Evolutionary conservation across 2,888 invertebrate species (phyloP).

Genomic region (Dromius quadrimaculatus): DNA sequence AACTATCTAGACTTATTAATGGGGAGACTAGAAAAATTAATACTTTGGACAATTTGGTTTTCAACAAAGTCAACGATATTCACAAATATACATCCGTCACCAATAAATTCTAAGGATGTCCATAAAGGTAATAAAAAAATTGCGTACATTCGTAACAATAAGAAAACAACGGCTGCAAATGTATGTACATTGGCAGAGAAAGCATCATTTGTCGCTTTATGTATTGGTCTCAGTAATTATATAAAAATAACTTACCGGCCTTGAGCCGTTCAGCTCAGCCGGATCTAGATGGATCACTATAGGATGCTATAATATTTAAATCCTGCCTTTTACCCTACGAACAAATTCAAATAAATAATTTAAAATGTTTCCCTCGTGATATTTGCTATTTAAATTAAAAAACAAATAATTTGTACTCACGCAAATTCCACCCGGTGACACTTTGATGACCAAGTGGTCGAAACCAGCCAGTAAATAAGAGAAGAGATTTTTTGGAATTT

Average conservation of each 20-base stretch:
- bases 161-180: constrained; percentile 67
- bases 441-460: too few species aligned
- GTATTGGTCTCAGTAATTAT: constrained; percentile 66
- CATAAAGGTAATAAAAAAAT: constrained; percentile 41
- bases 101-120: constrained; percentile 64
- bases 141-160: constrained; percentile 57
- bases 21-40: constrained; percentile 34
- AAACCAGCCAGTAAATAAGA: too few species aligned
- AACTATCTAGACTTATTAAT: constrained; percentile 35
- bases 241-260: constrained; percentile 64
- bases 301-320: too few species aligned
- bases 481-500: too few species aligned
- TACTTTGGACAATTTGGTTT: constrained; percentile 44
- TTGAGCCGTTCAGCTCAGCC: too few species aligned
- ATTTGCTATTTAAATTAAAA: too few species aligned
- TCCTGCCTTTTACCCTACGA: too few species aligned
- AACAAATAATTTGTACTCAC: too few species aligned
- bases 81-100: constrained; percentile 68
- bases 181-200: constrained; percentile 67
- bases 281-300: too few species aligned
- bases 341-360: too few species aligned
- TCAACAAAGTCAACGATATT: constrained; percentile 59
- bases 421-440: too few species aligned
- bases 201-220: constrained; percentile 63
- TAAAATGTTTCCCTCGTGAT: too few species aligned